Evolutionary conservation across 2,797 vertebrate genomes (phyloP).

Genomic region (Sylvia borin): DNA sequence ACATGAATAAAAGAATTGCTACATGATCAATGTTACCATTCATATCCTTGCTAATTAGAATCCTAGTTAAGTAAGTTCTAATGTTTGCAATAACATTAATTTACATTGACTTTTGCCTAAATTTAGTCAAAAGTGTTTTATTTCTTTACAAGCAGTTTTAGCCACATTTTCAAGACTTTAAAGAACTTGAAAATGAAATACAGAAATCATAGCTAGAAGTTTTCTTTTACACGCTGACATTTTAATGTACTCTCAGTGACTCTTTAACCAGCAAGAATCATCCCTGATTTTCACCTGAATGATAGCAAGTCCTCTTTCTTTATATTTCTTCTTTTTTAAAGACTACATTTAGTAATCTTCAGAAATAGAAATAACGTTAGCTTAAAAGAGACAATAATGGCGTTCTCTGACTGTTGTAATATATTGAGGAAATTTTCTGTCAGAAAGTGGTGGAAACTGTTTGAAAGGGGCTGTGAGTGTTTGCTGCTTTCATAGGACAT

Average conservation of each 20-base stretch:
- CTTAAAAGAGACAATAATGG: not conserved
- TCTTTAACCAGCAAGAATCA: not conserved
- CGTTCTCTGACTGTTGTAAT: not conserved
- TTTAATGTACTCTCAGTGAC: not conserved
- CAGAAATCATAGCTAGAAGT: not conserved
- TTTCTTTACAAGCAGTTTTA: not conserved
- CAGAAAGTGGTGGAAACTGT: not conserved
- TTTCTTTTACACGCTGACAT: not conserved
- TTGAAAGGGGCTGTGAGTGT: not conserved
- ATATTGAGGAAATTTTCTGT: not conserved
- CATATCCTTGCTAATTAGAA: not conserved
- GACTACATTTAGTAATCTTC: not conserved
- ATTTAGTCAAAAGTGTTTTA: not conserved
- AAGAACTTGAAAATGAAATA: not conserved
- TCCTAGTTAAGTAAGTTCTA: not conserved
- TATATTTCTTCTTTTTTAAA: not conserved
- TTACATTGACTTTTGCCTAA: not conserved
- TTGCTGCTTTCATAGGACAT: not conserved
- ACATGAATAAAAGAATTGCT: not conserved
- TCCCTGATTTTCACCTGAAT: not conserved
- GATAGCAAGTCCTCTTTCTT: not conserved
- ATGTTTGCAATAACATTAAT: not conserved
- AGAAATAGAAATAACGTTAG: not conserved
- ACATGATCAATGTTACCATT: not conserved
- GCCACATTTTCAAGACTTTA: not conserved